Conservation (phyloP, 2,113 vertebrate genomes). For the Heteronetta atricapilla region DNA sequence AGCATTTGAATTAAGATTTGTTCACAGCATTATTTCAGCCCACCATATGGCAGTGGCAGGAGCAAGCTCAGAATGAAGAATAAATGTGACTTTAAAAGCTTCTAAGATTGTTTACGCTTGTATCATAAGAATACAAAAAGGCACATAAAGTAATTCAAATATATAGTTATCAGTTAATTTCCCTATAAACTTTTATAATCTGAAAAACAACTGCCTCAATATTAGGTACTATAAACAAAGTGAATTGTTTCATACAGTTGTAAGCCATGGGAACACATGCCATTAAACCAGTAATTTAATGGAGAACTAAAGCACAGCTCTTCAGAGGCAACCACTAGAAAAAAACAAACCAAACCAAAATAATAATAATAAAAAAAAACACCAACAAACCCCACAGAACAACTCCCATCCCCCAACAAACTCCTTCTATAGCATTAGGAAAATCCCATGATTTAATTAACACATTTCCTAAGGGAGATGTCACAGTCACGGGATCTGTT, state of each 20-base stretch:
- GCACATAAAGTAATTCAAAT: background rate
- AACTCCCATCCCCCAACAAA: background rate
- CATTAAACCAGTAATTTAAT: background rate
- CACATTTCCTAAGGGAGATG: background rate
- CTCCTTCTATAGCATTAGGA: background rate
- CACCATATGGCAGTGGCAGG: background rate
- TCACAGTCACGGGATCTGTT: background rate
- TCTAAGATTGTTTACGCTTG: background rate
- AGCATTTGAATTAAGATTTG: background rate
- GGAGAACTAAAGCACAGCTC: background rate
- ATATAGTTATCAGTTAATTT: background rate
- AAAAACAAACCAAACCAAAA: background rate
- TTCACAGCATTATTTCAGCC: background rate
- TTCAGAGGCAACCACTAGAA: background rate
- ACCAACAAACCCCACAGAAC: background rate
- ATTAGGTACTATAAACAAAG: background rate
- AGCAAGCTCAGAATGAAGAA: background rate
- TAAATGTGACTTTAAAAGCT: background rate
- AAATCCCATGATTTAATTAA: background rate
- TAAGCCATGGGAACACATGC: background rate
- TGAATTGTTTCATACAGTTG: background rate
- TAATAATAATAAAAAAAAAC: too few relatives aligned
- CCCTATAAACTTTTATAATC: background rate
- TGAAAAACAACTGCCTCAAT: background rate
- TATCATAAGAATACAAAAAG: rapidly evolving